Evolutionary conservation across 2,797 vertebrate genomes (phyloP), one percentile per base, ranked within the genome.

Genomic region (Coilia nasus): DNA sequence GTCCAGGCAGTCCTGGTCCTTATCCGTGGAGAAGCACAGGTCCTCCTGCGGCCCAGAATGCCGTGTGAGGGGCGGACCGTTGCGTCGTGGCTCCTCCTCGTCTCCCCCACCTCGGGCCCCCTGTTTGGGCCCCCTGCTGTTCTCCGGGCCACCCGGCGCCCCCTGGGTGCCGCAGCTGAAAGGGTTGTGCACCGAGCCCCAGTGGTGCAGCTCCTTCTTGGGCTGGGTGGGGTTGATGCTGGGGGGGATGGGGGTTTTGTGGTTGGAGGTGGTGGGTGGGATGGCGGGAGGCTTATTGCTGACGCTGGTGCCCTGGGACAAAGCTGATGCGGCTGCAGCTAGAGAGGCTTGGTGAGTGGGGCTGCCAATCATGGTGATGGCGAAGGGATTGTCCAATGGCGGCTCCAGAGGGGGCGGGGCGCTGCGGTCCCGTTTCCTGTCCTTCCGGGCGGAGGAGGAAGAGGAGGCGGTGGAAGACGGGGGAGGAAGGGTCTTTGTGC

Each of bases 361-460:
- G 90, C 96, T 96, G 88, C 96, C 95, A 3, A 96, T 95, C 93
- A 96, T 96, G 0, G 95, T 96, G 90, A 96, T 96, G 0, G 95
- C 95, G 75, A 96, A 96, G 0, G 96, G 96, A 86, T 96, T 95
- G 6, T 96, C 95, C 0, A 75, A 75, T 75, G 94, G 89, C 0
- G 94, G 88, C n/a, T 93, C 88, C 0, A 85, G 83, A 64, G 93
- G 92, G 25, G 95, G 94, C 0, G 94, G 95, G 19, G 92, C 90
- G 78, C 94, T 95, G n/a, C 91, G 90, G 84, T 96, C 95, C 14
- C 94, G 91, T 81, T 92, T 95, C 86, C 91, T 87, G 31, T 94
- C 92, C 87, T 93, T 96, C 15, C 93, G 94, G 19, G 92, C 93
- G 0, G 93, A 90, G 9, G 92, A 90, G 3, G 64, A 31, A 10